Conservation (phyloP, 2,888 invertebrate genomes). For the Cerastis rubricosa region DNA sequence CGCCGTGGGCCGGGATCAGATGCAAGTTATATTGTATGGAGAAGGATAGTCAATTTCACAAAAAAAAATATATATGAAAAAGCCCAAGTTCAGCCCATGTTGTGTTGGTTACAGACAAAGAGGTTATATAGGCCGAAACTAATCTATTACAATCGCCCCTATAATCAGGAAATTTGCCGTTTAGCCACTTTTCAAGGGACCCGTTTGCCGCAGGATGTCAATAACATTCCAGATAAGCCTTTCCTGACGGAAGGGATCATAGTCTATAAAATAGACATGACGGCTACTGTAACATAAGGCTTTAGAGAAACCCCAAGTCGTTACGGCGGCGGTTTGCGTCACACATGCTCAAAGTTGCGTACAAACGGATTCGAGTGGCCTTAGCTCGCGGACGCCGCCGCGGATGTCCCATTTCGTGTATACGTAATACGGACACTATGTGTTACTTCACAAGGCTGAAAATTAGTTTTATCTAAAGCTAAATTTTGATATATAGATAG, state of each 20-base stretch:
- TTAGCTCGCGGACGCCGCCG: conserved; percentile 52
- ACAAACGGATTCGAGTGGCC: conserved; percentile 64
- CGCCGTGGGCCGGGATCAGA: not conserved
- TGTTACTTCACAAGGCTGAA: conserved; percentile 20
- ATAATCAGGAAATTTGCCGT: not conserved
- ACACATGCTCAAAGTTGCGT: conserved; percentile 55
- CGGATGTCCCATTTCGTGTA: conserved; percentile 50
- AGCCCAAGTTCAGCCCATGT: not conserved
- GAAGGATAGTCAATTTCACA: not conserved
- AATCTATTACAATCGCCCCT: not conserved
- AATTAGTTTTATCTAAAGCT: conserved; percentile 19
- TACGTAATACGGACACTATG: conserved; percentile 48
- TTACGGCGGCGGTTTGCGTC: conserved; percentile 50
- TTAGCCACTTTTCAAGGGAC: conserved; percentile 5
- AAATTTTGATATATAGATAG: not conserved
- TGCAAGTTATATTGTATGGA: not conserved
- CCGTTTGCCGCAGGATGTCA: conserved; percentile 16
- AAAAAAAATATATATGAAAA: not conserved
- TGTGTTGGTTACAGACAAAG: not conserved
- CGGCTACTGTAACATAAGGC: conserved; percentile 36
- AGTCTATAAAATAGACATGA: conserved; percentile 28
- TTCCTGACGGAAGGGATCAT: conserved; percentile 49
- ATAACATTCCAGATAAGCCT: conserved; percentile 35
- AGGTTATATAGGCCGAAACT: not conserved
- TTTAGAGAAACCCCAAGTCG: conserved; percentile 35